These are phyloP conservation scores for Hypomecis punctinalis DNA, from an alignment of 2,888 invertebrate species.

Conservation along the genomic window DNA sequence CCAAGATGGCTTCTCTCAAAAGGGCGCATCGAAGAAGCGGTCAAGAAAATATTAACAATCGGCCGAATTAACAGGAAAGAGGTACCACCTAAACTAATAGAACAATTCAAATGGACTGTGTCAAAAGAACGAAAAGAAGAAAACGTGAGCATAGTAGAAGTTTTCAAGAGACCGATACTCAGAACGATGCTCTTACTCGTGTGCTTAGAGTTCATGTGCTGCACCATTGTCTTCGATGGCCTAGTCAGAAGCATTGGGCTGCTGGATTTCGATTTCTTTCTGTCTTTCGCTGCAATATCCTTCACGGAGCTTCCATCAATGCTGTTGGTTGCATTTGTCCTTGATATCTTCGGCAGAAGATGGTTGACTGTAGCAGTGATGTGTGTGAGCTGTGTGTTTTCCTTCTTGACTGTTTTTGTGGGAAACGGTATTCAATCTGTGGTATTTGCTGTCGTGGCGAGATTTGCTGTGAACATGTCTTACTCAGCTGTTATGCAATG, in stretches of 20 bases:
- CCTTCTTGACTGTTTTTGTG: conserved; percentile 55
- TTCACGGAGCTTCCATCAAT: conserved; percentile 66
- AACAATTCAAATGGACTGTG: conserved; percentile 56
- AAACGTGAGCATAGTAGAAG: conserved; percentile 52
- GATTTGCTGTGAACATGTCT: conserved; percentile 65
- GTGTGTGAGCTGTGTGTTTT: conserved; percentile 54
- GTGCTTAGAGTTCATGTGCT: conserved; percentile 62
- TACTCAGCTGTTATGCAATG: conserved; percentile 60
- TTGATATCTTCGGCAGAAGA: conserved; percentile 65
- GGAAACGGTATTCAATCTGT: conserved; percentile 56
- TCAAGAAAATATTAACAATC: conserved; percentile 59
- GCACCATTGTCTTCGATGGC: conserved; percentile 61
- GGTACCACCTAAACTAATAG: conserved; percentile 58
- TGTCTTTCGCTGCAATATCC: conserved; percentile 66
- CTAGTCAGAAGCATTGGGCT: conserved; percentile 61
- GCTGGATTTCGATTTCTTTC: conserved; percentile 62
- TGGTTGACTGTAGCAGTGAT: conserved; percentile 60
- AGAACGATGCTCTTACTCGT: conserved; percentile 58
- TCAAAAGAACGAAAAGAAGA: conserved; percentile 47
- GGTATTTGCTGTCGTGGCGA: conserved; percentile 60
- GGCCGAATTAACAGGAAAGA: conserved; percentile 62
- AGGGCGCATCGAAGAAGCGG: conserved; percentile 63
- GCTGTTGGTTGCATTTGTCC: conserved; percentile 58
- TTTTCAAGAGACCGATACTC: conserved; percentile 59
- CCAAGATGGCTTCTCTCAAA: conserved; percentile 66